phyloP scores from a whole-genome alignment of 2,888 invertebrate genomes.

The Amphiduros pacificus region DNA sequence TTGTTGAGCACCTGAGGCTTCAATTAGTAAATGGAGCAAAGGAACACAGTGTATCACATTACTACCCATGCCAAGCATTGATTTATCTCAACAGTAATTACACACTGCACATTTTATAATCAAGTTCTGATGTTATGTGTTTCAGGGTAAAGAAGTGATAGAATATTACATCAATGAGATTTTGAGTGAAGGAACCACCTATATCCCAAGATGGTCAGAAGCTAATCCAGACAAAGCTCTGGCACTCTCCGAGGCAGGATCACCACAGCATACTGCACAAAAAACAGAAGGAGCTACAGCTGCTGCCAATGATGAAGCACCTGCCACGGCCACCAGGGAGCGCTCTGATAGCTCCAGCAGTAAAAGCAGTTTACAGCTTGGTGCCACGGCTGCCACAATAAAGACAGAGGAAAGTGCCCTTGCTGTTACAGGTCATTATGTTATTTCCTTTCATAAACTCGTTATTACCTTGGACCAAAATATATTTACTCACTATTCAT shows the following conservation, averaged over 20 bases:
- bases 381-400: constrained; percentile 54
- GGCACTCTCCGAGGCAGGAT: not conserved
- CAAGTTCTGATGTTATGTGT: too few species aligned
- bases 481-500: too few species aligned
- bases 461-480: too few species aligned
- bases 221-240: not conserved
- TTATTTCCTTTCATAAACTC: too few species aligned
- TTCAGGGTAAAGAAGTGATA: constrained; percentile 88
- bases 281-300: not conserved
- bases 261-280: not conserved
- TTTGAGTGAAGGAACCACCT: constrained; percentile 72
- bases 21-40: too few species aligned
- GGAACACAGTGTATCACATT: too few species aligned
- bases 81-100: too few species aligned
- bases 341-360: constrained; percentile 13
- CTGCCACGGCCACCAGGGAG: not conserved
- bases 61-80: too few species aligned
- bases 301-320: not conserved
- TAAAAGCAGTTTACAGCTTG: constrained; percentile 52
- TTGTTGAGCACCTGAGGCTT: too few species aligned
- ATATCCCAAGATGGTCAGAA: constrained; percentile 68
- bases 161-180: constrained; percentile 84
- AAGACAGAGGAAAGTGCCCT: not conserved
- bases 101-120: too few species aligned
- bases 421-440: too few species aligned